phyloP scores from a whole-genome alignment of 2,888 invertebrate species.

The Bembecia ichneumoniformis region DNA sequence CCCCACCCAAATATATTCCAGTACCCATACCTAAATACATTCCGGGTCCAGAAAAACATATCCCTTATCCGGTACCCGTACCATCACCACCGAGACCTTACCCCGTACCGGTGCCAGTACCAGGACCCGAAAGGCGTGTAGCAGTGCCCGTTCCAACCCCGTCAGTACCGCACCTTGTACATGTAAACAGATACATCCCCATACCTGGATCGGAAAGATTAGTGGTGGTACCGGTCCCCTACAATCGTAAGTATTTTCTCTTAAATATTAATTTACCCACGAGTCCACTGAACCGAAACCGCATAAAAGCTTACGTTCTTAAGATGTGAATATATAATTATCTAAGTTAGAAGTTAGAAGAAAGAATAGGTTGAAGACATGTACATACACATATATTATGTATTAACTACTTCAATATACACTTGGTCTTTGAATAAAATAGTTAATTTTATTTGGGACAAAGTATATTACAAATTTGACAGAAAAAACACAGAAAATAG shows the following conservation, averaged over 20 bases:
- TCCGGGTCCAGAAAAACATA: not conserved
- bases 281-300: too few relatives aligned
- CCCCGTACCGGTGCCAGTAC: slow-evolving; percentile 25
- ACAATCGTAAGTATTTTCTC: slow-evolving; percentile 21
- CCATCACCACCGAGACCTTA: slow-evolving; percentile 27
- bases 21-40: slow-evolving; percentile 16
- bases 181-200: slow-evolving; percentile 32
- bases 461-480: too few relatives aligned
- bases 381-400: too few relatives aligned
- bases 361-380: too few relatives aligned
- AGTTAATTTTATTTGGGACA: too few relatives aligned
- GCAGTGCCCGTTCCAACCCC: slow-evolving; percentile 1
- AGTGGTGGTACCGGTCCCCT: slow-evolving; percentile 37
- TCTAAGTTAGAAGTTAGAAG: too few relatives aligned
- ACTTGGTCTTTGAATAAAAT: too few relatives aligned
- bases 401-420: too few relatives aligned
- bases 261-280: not conserved
- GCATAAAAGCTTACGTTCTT: too few relatives aligned
- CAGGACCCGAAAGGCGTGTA: not conserved
- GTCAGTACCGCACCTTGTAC: slow-evolving; percentile 6
- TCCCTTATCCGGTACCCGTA: slow-evolving; percentile 26
- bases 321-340: too few relatives aligned
- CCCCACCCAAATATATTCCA: slow-evolving; percentile 18
- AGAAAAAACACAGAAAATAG: too few relatives aligned
- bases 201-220: slow-evolving; percentile 36